Evolutionary conservation across 1,140 invertebrate genomes (phyloP), one percentile per base, ranked within the genome.

Genomic region (Agraylea sexmaculata): DNA sequence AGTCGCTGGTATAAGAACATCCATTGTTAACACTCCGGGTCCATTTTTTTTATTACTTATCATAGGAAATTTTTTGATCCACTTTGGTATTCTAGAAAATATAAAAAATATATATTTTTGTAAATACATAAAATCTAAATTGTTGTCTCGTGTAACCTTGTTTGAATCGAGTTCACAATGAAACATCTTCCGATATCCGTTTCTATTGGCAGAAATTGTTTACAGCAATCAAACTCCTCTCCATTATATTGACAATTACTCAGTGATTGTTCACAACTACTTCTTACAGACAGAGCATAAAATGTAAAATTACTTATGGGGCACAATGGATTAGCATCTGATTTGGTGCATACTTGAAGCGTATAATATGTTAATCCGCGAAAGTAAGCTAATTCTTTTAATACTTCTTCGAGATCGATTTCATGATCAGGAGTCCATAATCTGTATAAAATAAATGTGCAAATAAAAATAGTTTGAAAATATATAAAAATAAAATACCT

Each of bases 171-270:
- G 43, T 80, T 80, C 1, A 82, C 63, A 17, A 69, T 70, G 49
- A 66, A 80, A 51, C 78, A 82, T 13, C 58, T 53, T 4, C 78
- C 78, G 23, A 76, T 50, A 52, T 80, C 78, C 0, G 78, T 80
- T 25, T 73, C 59, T 42, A 80, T 65, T 2, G 62, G 59, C 21
- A 66, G 57, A 48, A 82, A 80, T 49, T 76, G 71, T 45, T 67
- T 59, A 45, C 78, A 82, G 50, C 78, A 82, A 23, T 78, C 64
- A 42, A 82, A 80, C 0, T 55, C 42, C 29, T 60, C 51, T 8
- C 62, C 57, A 43, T 78, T 77, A 64, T 77, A 81, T n/a, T 60
- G 64, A 38, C 78, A 81, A 25, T 63, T 66, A 2, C 44, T 50
- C 18, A 81, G 55, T 3, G 75, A 58, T 28, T 71, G 53, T 1